These are phyloP conservation scores for Minunthozetes semirufus DNA, from an alignment of 2,888 invertebrate genomes.

Conservation along the genomic window DNA sequence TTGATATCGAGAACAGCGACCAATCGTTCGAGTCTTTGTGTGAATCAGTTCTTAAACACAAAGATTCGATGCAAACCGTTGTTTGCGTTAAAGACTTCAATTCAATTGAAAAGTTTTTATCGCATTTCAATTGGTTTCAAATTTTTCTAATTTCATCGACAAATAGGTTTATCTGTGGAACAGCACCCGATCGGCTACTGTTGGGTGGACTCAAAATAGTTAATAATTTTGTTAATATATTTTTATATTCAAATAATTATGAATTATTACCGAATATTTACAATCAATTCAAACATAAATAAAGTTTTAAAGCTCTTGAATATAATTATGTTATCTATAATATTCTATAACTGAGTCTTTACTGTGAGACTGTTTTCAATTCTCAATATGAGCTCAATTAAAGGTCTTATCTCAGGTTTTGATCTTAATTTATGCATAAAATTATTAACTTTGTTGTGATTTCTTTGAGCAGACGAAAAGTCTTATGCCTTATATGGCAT, in stretches of 20 bases:
- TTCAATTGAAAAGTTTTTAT: constrained; percentile 25
- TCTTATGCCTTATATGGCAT: no score
- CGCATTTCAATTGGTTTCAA: constrained; percentile 16
- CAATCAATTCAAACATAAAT: not conserved
- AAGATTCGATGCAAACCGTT: constrained; percentile 32
- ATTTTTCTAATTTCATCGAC: not conserved
- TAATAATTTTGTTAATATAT: constrained; percentile 31
- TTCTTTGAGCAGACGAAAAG: no score
- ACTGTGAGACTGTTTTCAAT: no score
- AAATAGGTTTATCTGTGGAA: constrained; percentile 15
- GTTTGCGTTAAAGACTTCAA: constrained; percentile 7
- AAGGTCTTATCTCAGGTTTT: no score
- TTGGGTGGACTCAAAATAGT: constrained; percentile 16
- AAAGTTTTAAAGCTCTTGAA: no score
- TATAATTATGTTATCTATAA: no score
- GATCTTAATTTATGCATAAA: no score
- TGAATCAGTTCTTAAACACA: constrained; percentile 23
- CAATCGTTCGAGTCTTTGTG: constrained; percentile 9
- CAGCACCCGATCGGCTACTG: constrained; percentile 26
- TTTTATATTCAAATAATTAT: constrained; percentile 31
- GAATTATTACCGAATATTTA: constrained; percentile 23
- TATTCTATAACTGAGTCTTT: no score
- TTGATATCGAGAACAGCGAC: not conserved
- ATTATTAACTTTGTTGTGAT: no score
- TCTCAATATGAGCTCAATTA: no score